These are phyloP conservation scores for Pseudanteris insignis DNA, from an alignment of 2,888 invertebrate genomes.

Conservation along the genomic window DNA sequence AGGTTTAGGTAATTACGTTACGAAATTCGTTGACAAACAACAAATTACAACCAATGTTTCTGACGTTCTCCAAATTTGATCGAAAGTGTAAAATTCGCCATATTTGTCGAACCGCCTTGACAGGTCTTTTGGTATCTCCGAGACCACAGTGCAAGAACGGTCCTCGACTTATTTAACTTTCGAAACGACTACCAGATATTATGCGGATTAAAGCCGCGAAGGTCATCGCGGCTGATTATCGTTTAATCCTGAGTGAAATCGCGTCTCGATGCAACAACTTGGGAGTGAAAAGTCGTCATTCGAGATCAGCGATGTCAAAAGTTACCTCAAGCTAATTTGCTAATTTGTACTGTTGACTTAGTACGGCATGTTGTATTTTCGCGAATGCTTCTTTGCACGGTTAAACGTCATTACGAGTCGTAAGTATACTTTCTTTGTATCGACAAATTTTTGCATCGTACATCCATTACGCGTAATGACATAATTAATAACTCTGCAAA, in stretches of 20 bases:
- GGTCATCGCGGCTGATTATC: slow-evolving; percentile 41
- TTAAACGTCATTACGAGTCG: too few species aligned
- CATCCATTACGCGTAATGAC: not conserved
- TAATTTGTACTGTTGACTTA: slow-evolving; percentile 41
- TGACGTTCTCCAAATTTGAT: not conserved
- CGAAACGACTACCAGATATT: slow-evolving; percentile 39
- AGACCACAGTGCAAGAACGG: slow-evolving; percentile 16
- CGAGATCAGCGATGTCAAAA: slow-evolving; percentile 28
- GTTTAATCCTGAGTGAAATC: slow-evolving; percentile 43
- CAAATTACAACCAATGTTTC: not conserved
- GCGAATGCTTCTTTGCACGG: slow-evolving; percentile 20
- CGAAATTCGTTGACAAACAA: too few species aligned
- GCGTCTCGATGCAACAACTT: slow-evolving; percentile 31
- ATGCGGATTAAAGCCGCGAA: slow-evolving; percentile 43
- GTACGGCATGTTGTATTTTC: slow-evolving; percentile 34
- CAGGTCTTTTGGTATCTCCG: too few species aligned
- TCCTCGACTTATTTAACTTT: slow-evolving; percentile 38
- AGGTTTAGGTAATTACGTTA: too few species aligned
- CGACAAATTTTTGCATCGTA: too few species aligned
- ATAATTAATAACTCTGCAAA: not conserved
- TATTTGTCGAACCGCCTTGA: not conserved
- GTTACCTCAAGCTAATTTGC: slow-evolving; percentile 36
- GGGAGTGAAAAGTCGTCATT: slow-evolving; percentile 34
- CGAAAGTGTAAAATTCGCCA: not conserved
- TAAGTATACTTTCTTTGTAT: slow-evolving; percentile 2